Base-by-base conservation (phyloP, 1,140 invertebrate genomes). In the Papilio machaon region DNA sequence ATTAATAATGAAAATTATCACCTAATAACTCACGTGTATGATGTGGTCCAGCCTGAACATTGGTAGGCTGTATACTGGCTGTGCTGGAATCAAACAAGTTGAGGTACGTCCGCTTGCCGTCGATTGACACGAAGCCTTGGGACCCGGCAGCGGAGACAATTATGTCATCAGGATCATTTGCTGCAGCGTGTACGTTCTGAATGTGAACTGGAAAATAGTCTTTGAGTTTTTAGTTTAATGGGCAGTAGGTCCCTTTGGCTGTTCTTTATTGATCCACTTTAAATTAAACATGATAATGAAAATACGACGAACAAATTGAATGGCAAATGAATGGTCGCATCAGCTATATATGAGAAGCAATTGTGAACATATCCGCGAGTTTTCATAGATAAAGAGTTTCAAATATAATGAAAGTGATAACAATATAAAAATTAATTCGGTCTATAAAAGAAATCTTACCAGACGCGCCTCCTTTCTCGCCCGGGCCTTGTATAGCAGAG, bases 61-160 rank as follows among this genome's bases (percentile, higher is more conserved):
- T 85, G 0, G 90, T 93, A 0, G 92, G 89, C 5, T 77, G 92
- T 79, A 94, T 95, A 86, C 95, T 95, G 9, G 95, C 9, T 94
- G 86, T 88, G 81, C 93, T 80, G 84, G 87, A 92, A 89, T 95
- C 95, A 89, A 98, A 97, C 5, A 98, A 92, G 94, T 98, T 98
- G 81, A 98, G 95, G 92, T 98, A 98, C 3, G 98, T 98, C 85
- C 97, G 95, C 92, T 98, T 98, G 43, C 98, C 98, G 89, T 98
- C 98, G 81, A 98, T 98, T n/a, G 97, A 98, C 6, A 98, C 98
- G 91, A 98, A 98, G 78, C 98, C 97, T 87, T 98, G 97, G 79
- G 97, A 96, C 58, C 97, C 97, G 35, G 97, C 96, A 10, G 97
- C 96, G 1, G 97, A 96, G 4, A 97, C 97, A 30, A 98, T 96